Base-by-base conservation (phyloP, 64 coral and sea anemone genomes). In the Orbicella faveolata region DNA sequence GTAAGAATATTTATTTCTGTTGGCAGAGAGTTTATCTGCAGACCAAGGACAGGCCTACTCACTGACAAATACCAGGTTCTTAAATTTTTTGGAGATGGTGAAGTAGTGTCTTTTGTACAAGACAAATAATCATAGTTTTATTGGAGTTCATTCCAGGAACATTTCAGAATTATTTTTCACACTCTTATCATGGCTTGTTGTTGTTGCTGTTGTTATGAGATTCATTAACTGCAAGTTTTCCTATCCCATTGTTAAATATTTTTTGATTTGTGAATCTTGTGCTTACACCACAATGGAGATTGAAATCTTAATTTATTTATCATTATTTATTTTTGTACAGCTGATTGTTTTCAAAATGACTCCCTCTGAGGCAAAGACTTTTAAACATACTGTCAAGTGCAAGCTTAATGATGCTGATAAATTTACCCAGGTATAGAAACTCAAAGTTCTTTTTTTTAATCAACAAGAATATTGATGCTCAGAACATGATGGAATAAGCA, bases 381-480 rank as follows among this genome's bases (percentile, higher is more conserved):
- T 88, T 39, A 95, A 82, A 61, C 72, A 73, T 9, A 87, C 84
- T 2, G 19, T 87, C 2, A 91, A 87, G 41, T 95, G 93, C 65
- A 67, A 74, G 52, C 63, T 99, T 26, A 99, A 99, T 89, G 94
- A 99, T 68, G 94, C 91, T 79, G 88, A 93, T 53, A 96, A 96
- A 66, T 99, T 81, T 63, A 93, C 91, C 2, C 84, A 99, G 97
- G 97, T 99, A 65, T 33, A 15, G 12, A 74, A 86, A 70, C 9
- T 59, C 7, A 79, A 36, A 23, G 6, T 39, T 9, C 35, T 20
- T 37, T 37, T 16, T 23, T 79, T 57, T 6, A 59, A 14, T 59
- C 15, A 59, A 59, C 55, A 59, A 59, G 15, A 59, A 16, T 59
- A 14, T 15, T 59, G 55, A 59, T 59, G 55, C 55, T 9, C 11